A percentile compares a stretch with the other conserved stretches of the same genome.
Conservation (phyloP, 1,140 invertebrate genomes). For the Musca vetustissima region DNA sequence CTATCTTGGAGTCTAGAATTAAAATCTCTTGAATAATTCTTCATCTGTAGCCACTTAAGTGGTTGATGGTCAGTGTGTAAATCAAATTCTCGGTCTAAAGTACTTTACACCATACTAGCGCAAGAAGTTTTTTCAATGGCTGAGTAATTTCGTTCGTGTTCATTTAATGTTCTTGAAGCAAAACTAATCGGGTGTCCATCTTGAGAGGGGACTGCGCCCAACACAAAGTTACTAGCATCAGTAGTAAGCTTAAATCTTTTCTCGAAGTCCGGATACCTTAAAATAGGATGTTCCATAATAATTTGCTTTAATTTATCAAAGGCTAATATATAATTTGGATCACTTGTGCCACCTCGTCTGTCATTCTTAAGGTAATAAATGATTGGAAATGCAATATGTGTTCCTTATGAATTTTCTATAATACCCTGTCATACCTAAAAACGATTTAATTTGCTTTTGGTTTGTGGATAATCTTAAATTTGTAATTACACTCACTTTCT, state of each 20-base stretch:
- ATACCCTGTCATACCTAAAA: too few relatives aligned
- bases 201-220: too few relatives aligned
- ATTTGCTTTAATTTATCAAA: background rate
- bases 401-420: background rate
- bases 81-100: conserved; percentile 21
- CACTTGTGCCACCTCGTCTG: conserved; percentile 29
- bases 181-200: conserved; percentile 25
- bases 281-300: background rate
- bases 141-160: conserved; percentile 32
- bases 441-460: too few relatives aligned
- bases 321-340: conserved; percentile 32
- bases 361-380: conserved; percentile 30
- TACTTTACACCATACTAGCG: conserved; percentile 41
- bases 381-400: too few relatives aligned
- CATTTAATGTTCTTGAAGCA: conserved; percentile 33
- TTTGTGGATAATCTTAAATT: conserved; percentile 26
- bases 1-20: conserved; percentile 20
- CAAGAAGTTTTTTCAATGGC: conserved; percentile 35
- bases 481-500: too few relatives aligned
- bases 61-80: conserved; percentile 24
- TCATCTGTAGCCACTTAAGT: conserved; percentile 20
- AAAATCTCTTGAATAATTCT: conserved; percentile 24
- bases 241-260: conserved; percentile 32
- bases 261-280: background rate
- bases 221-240: too few relatives aligned